Base-by-base conservation (phyloP, 2,797 vertebrate species). In the Acanthurus leucopareius region DNA sequence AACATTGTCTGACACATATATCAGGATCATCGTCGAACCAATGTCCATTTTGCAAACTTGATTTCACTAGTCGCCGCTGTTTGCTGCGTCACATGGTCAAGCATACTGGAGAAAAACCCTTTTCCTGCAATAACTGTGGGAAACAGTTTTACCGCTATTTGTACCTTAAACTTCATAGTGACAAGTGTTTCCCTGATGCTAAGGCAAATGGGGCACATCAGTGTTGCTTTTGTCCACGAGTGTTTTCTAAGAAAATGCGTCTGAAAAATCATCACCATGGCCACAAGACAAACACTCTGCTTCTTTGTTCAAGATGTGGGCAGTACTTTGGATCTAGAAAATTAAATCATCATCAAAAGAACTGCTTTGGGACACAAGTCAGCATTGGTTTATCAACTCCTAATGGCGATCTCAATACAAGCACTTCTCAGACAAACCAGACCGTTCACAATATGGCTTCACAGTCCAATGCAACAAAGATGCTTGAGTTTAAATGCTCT, bases 31-130 rank as follows among this genome's bases (percentile, higher is more conserved):
- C 76, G 10, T 82, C 82, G 75, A 76, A 80, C 25, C 89, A 89
- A 32, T 96, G 96, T 91, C 95, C 93, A 70, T 94, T 94, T 87
- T 96, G 96, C 79, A 91, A 92, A 48, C 40, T 22, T 1, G 20
- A 60, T 53, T 95, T 90, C 62, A 70, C 9, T 14, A 75, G 9
- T 79, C 93, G 91, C 2, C 84, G 85, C 25, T 76, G 78, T 79
- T 83, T 96, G 72, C 49, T 94, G 42, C 92, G 92, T 10, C 96
- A 96, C 77, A 91, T 96, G 73, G 65, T 86, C 48, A 87, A 72
- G 66, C 96, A 96, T 72, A 93, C 92, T 14, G 93, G 93, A 58
- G 90, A 92, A 75, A 95, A 94, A 79, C 77, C 93, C 35, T 91
- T 90, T 68, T 80, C 88, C 6, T 96, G 96, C 72, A 35, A 15